phyloP scores from a whole-genome alignment of 2,113 vertebrate genomes.

The Pelecanoides urinatrix region DNA sequence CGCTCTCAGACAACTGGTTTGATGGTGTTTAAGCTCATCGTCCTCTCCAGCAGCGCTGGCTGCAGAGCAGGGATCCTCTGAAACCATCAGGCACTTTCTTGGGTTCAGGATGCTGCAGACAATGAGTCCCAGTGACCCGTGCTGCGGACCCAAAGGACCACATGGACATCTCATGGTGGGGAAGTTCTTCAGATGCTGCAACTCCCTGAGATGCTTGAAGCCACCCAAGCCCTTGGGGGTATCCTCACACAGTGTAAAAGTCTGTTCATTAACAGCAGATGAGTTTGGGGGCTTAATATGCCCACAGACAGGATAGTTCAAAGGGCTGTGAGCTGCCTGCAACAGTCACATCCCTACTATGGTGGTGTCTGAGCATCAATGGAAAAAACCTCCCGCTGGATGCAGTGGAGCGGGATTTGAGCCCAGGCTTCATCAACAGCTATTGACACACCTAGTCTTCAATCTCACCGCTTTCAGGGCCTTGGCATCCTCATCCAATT shows the following conservation, averaged over 20 bases:
- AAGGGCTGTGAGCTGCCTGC: neutral
- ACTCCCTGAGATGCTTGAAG: neutral
- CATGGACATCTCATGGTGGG: rapidly evolving
- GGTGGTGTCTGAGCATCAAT: neutral
- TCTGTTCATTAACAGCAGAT: neutral
- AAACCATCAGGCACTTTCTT: neutral
- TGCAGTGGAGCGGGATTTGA: neutral
- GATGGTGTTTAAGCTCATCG: neutral
- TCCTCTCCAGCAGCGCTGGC: rapidly evolving
- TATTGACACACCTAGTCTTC: neutral
- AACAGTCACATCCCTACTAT: rapidly evolving
- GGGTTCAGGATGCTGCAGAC: neutral
- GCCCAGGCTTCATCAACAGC: neutral
- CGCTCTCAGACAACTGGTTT: neutral
- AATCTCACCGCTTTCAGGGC: neutral
- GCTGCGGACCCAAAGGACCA: neutral
- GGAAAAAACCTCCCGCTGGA: rapidly evolving
- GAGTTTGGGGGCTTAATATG: neutral
- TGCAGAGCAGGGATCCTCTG: neutral
- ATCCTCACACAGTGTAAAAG: neutral
- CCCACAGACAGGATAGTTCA: neutral
- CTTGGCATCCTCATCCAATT: neutral
- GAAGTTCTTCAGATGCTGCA: neutral
- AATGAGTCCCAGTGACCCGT: neutral
- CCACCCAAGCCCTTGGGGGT: neutral